phyloP scores from a whole-genome alignment of 2,888 invertebrate species.

The Oligia latruncula region DNA sequence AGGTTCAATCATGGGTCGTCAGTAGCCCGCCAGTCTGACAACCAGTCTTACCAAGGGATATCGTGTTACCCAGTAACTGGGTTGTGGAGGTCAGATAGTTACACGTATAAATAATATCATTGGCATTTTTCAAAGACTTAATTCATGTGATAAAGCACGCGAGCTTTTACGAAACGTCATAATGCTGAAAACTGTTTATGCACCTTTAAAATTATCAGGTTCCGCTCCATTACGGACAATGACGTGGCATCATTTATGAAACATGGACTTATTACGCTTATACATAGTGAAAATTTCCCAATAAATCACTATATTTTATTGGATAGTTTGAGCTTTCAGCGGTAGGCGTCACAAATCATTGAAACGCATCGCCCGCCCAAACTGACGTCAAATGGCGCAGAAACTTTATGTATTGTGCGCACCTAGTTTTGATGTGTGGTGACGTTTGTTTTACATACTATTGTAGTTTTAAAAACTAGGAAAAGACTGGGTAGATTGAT shows the following conservation, averaged over 20 bases:
- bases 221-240: constrained; percentile 43
- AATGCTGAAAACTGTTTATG: constrained; percentile 1
- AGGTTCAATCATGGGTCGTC: not conserved
- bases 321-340: constrained; percentile 71
- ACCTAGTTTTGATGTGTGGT: constrained; percentile 60
- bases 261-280: constrained; percentile 44
- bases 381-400: constrained; percentile 74
- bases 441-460: constrained; percentile 48
- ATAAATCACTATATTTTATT: constrained; percentile 70
- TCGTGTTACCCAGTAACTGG: not conserved
- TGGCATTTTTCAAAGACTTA: not conserved
- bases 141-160: not conserved
- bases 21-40: not conserved
- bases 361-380: constrained; percentile 69
- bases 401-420: constrained; percentile 63
- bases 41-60: not conserved
- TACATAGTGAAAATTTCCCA: constrained; percentile 50
- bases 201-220: constrained; percentile 40
- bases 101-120: not conserved
- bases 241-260: constrained; percentile 38
- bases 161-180: not conserved
- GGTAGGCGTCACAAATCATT: constrained; percentile 73
- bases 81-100: not conserved
- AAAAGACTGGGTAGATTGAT: not conserved
- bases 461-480: constrained; percentile 37